Base-by-base conservation (phyloP, 1,140 invertebrate species). In the Scaptodrosophila lebanonensis region DNA sequence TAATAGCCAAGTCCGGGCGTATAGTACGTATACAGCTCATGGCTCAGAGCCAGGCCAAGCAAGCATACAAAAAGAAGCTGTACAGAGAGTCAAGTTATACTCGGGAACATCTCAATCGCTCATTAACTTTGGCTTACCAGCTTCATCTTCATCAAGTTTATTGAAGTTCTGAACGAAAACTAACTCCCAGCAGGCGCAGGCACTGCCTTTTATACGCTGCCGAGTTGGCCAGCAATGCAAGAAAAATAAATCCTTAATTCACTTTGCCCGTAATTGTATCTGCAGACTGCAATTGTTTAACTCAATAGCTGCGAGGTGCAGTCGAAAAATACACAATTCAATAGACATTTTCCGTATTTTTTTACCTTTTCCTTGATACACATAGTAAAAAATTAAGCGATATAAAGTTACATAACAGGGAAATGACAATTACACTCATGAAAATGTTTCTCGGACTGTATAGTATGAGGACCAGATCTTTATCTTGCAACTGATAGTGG, bases 181-280 rank as follows among this genome's bases (percentile, higher is more conserved):
- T 76, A 62, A 76, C 48, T 63, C 12, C 40, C 20, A 6, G 4
- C 30, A 13, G 48, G 0, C 25, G 12, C 12, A 7, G 17, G 8
- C n/a, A 25, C 17, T 1, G 16, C 17, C 65, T 82, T 77, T 77
- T 79, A 82, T 77, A 77, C 58, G 18, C 32, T 20, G 22, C 1
- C 11, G 22, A 39, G 13, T 72, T 63, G 49, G 61, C 38, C 29
- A n/a, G 40, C 25, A 30, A 50, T 61, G 48, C 59, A 47, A 25
- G 9, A 54, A 63, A 76, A 76, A 76, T 72, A 56, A 71, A 30
- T 63, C 52, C 50, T 67, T 77, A 76, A 76, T 67, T 76, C 58
- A 64, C 49, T 70, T 60, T 66, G 66, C 66, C 62, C 57, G 58
- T 51, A 59, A 47, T 49, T 63, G 56, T 62, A 66, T 68, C 54